Conservation (phyloP, 2,888 invertebrate genomes). For the Tineola bisselliella region DNA sequence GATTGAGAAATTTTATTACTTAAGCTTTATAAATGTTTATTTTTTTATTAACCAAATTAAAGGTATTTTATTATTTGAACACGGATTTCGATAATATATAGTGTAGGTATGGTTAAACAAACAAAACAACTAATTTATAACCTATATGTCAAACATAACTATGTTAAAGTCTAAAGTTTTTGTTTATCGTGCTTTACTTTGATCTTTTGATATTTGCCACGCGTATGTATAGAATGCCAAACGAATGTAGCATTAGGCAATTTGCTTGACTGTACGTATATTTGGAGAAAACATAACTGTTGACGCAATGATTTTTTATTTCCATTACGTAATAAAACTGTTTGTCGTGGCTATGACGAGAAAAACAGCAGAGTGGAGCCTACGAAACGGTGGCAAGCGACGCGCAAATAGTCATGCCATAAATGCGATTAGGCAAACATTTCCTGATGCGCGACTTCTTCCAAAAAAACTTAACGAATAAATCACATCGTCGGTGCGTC, state of each 20-base stretch:
- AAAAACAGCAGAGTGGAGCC: neutral
- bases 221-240: too few relatives aligned
- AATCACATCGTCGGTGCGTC: conserved; percentile 65
- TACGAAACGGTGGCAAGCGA: neutral
- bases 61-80: too few relatives aligned
- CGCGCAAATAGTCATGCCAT: conserved; percentile 29
- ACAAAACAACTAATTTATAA: too few relatives aligned
- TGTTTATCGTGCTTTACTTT: too few relatives aligned
- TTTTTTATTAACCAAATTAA: too few relatives aligned
- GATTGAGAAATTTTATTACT: neutral
- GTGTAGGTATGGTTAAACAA: too few relatives aligned
- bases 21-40: neutral
- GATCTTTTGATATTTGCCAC: too few relatives aligned
- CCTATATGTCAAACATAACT: too few relatives aligned
- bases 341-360: neutral
- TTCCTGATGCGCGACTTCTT: conserved; percentile 64
- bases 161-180: too few relatives aligned
- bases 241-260: too few relatives aligned
- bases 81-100: too few relatives aligned
- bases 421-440: conserved; percentile 67
- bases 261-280: too few relatives aligned
- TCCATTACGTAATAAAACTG: conserved; percentile 8
- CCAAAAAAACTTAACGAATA: conserved; percentile 61
- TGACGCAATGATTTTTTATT: conserved; percentile 3
- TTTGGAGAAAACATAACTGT: neutral